Evolutionary conservation across 2,113 vertebrate species (phyloP).

Genomic region (Corynorhinus townsendii): DNA sequence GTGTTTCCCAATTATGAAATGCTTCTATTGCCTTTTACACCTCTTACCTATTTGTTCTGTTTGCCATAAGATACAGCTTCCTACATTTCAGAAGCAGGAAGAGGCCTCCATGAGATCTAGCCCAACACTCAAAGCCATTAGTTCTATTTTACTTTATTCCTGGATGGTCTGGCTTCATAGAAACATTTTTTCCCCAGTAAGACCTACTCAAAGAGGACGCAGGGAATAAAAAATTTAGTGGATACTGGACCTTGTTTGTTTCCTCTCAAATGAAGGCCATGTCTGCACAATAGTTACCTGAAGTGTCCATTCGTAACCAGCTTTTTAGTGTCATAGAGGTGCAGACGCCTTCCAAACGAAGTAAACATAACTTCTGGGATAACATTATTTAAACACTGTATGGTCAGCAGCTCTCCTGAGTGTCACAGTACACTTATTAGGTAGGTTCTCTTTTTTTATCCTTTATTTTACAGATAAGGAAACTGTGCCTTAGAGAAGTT

Average conservation of each 20-base stretch:
- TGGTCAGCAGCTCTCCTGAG: background rate
- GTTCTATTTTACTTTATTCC: background rate
- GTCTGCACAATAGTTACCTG: background rate
- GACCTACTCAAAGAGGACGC: background rate
- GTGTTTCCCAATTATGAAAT: background rate
- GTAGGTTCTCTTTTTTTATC: background rate
- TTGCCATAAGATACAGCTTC: background rate
- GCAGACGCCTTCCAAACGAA: background rate
- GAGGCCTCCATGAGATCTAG: background rate
- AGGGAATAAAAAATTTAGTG: background rate
- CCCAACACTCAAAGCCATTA: background rate
- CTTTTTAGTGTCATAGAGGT: background rate
- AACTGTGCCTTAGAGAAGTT: background rate
- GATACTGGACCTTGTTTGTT: background rate
- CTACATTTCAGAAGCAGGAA: background rate
- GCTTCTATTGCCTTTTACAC: background rate
- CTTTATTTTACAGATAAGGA: background rate
- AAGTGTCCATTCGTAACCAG: background rate
- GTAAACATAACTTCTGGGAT: background rate
- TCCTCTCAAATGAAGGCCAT: background rate
- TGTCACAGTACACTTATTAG: background rate
- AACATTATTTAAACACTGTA: background rate
- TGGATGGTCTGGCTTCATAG: background rate
- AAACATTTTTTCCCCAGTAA: background rate
- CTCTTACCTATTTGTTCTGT: background rate